Percentiles rank a stretch among this genome's conserved stretches.
These are phyloP conservation scores for Equus przewalskii DNA, from an alignment of 2,113 vertebrate species.

Conservation along the genomic window DNA sequence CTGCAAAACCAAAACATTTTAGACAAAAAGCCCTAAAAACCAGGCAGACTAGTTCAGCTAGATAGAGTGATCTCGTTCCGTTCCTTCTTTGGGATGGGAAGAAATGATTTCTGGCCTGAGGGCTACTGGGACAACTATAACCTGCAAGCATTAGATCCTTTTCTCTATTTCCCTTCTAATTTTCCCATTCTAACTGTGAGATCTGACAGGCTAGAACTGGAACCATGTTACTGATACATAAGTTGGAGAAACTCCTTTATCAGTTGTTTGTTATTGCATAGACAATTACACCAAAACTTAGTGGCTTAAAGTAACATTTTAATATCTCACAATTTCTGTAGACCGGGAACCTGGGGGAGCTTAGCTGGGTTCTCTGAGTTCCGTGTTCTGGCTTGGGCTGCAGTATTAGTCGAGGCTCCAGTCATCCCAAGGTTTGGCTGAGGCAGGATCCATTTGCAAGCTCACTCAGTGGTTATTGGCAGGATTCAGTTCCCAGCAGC, in stretches of 20 bases:
- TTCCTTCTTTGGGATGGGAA: background rate
- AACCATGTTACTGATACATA: background rate
- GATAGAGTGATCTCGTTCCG: background rate
- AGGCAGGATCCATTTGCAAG: background rate
- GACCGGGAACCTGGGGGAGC: background rate
- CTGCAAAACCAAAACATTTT: background rate
- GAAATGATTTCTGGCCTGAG: background rate
- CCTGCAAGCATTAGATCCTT: background rate
- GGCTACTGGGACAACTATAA: background rate
- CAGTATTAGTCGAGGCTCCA: background rate
- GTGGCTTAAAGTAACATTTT: background rate
- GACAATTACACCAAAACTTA: background rate
- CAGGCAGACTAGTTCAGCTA: background rate
- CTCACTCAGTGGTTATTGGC: background rate
- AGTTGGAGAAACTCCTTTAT: background rate
- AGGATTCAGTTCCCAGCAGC: background rate
- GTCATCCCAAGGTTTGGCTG: background rate
- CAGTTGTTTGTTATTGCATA: background rate
- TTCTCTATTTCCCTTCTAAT: background rate
- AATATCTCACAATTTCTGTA: background rate
- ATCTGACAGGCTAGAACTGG: background rate
- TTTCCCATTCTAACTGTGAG: background rate
- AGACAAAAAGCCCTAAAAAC: background rate
- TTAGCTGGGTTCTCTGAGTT: background rate
- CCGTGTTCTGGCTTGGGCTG: background rate